Conservation (phyloP, 2,113 vertebrate species). For the Pipa parva region DNA sequence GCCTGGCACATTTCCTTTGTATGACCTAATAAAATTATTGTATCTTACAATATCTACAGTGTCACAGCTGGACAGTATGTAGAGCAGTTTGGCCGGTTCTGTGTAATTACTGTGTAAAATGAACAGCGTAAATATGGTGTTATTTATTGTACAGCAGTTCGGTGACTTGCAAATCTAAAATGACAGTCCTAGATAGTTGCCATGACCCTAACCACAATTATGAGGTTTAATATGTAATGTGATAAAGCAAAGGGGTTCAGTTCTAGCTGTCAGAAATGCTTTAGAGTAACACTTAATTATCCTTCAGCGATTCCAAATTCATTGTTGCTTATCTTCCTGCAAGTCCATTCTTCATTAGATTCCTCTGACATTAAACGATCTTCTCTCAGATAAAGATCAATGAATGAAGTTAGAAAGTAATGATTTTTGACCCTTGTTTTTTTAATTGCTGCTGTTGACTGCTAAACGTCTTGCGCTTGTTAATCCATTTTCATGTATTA, state of each 20-base stretch:
- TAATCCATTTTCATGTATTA: neutral
- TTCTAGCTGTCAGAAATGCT: conserved; percentile 29
- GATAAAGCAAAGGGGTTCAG: conserved; percentile 12
- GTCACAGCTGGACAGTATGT: no score
- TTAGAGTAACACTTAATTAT: conserved; percentile 16
- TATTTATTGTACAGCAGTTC: conserved; percentile 11
- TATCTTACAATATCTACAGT: no score
- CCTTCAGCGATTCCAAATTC: neutral
- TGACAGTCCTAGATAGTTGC: conserved; percentile 21
- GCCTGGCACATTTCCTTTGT: no score
- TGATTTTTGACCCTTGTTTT: neutral
- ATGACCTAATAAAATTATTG: no score
- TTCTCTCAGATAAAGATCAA: neutral
- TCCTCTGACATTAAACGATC: neutral
- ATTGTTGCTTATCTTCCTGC: neutral
- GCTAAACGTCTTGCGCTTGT: neutral
- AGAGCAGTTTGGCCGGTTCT: no score
- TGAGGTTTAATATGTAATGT: conserved; percentile 22
- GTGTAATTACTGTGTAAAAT: neutral
- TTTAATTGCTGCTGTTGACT: neutral
- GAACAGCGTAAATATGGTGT: neutral
- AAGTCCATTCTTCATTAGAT: neutral
- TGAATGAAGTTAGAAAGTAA: neutral
- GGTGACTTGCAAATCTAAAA: conserved; percentile 25
- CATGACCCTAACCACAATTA: conserved; percentile 23